Conservation (phyloP, 2,888 invertebrate species). For the Linyphia triangularis region DNA sequence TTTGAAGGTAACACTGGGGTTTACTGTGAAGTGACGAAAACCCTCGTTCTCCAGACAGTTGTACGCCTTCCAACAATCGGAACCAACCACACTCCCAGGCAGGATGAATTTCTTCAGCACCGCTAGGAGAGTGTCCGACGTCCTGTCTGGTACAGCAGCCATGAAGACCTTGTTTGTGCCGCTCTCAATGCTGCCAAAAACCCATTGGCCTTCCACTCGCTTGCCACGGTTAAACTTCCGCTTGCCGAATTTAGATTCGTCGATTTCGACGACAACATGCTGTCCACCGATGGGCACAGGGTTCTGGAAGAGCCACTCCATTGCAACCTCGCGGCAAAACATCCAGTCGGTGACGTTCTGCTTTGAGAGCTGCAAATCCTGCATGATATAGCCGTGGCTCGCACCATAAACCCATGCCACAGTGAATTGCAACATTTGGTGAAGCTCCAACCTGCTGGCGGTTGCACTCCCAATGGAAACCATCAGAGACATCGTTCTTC, state of each 20-base stretch:
- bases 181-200: constrained; percentile 20
- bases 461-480: too few relatives aligned
- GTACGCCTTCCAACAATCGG: neutral
- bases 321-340: too few relatives aligned
- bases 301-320: too few relatives aligned
- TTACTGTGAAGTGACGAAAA: neutral
- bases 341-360: too few relatives aligned
- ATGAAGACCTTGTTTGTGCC: neutral
- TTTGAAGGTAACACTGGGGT: neutral
- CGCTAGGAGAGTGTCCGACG: too few relatives aligned
- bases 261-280: too few relatives aligned
- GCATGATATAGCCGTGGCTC: too few relatives aligned
- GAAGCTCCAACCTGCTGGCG: too few relatives aligned
- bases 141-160: neutral
- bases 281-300: constrained; percentile 21
- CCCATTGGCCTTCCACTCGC: constrained; percentile 20
- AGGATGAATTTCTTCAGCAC: neutral
- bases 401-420: too few relatives aligned
- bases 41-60: neutral
- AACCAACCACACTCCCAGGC: neutral
- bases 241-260: constrained; percentile 38
- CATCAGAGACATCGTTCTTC: too few relatives aligned
- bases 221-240: constrained; percentile 21
- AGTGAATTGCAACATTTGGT: too few relatives aligned
- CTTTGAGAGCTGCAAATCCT: too few relatives aligned